A percentile compares a stretch with the other conserved stretches of the same genome.
phyloP scores from a whole-genome alignment of 2,113 vertebrate species.

The Hypanus sabinus region DNA sequence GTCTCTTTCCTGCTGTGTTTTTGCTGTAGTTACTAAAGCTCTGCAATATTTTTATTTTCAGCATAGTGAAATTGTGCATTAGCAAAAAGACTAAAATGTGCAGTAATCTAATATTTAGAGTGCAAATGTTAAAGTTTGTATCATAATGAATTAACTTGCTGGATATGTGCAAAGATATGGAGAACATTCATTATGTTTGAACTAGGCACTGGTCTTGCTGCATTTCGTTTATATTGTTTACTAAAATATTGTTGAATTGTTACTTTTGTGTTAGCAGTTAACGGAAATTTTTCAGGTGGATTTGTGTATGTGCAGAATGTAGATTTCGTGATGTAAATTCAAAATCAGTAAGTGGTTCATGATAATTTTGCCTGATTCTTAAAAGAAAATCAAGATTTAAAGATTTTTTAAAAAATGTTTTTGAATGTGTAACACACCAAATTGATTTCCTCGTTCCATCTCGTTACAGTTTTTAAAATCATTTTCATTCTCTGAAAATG shows the following conservation, averaged over 20 bases:
- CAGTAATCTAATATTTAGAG: neutral
- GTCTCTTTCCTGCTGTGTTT: neutral
- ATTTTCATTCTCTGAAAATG: neutral
- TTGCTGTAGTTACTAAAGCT: neutral
- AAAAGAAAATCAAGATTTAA: conserved; percentile 11
- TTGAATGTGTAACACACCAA: neutral
- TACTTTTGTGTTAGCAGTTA: neutral
- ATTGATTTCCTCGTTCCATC: neutral
- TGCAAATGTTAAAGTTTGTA: neutral
- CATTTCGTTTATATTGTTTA: neutral
- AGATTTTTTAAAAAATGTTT: too few species aligned
- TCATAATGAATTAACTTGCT: neutral
- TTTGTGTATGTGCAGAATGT: neutral
- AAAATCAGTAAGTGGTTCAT: neutral
- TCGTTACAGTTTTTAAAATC: neutral
- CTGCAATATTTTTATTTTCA: neutral
- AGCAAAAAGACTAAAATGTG: neutral
- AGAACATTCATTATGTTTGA: neutral
- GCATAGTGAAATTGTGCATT: neutral
- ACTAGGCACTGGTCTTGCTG: neutral
- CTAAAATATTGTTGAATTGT: neutral
- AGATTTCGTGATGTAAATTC: neutral
- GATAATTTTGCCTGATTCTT: neutral
- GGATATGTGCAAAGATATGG: neutral
- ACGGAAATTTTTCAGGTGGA: neutral